Base-by-base conservation (phyloP, 2,113 vertebrate genomes). In the Nyctibius bracteatus region DNA sequence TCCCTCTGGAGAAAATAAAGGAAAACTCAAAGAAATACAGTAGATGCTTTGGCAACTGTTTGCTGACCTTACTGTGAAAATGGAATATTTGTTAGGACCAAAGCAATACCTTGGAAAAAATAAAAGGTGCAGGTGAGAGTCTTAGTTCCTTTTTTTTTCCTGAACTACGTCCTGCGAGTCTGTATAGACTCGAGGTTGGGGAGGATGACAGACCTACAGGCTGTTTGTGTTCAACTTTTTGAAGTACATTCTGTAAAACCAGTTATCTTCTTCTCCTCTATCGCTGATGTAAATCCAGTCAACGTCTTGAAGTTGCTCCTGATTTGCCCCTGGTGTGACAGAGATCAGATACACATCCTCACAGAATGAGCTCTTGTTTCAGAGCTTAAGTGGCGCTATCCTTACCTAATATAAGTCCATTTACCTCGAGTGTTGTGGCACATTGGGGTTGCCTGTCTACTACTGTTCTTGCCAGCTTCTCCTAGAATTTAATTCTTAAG, bases 141-240 rank as follows among this genome's bases (percentile, higher is more conserved):
- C 1, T 1, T 68, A n/a, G 27, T 72, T 70, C 51, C 39, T 24
- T 35, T 39, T 96, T 81, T 43, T 31, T 10, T 3, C 12, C 33
- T 31, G 33, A 61, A 57, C 58, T 35, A 49, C 7, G 14, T 67
- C 33, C 52, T 71, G 20, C 0, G 0, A 30, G 2, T 62, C 12
- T 58, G 2, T 52, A 10, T 28, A 13, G 39, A 41, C 20, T 58
- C 1, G 2, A 15, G 10, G 11, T 0, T 54, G 33, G 5, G 2
- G 12, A 2, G 41, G 11, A n/a, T 52, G 57, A 33, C 4, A 39
- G 63, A 81, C 47, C 25, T 84, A 19, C 6, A 67, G 10, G 7
- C 23, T 18, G 0, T 33, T 88, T 23, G 8, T 22, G 25, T 54
- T 92, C 44, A 70, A 0, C 19, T 86, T 72, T 51, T 66, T 46